Evolutionary conservation across 1,140 invertebrate genomes (phyloP).

Genomic region (Drosophila oshimai): DNA sequence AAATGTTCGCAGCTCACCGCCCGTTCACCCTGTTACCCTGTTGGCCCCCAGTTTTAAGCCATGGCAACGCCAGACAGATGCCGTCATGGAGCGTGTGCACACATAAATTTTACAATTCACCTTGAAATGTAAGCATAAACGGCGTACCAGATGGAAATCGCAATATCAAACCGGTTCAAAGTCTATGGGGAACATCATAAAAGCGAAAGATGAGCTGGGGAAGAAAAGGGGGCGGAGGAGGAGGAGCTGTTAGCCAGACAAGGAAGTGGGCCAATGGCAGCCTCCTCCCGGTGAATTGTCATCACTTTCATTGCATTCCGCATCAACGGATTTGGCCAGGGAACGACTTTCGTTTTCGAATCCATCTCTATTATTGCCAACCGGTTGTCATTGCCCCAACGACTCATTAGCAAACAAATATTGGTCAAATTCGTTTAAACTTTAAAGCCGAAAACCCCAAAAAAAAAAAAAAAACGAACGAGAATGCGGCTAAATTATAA

Average conservation of each 20-base stretch:
- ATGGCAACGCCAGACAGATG: slow-evolving; percentile 33
- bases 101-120: slow-evolving; percentile 58
- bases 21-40: not conserved
- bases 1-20: slow-evolving; percentile 19
- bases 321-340: not conserved
- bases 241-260: not conserved
- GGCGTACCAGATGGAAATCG: slow-evolving; percentile 28
- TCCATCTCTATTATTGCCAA: slow-evolving; percentile 27
- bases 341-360: slow-evolving; percentile 40
- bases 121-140: slow-evolving; percentile 51
- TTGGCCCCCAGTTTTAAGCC: not conserved
- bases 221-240: not conserved
- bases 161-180: slow-evolving; percentile 49
- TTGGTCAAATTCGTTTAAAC: slow-evolving; percentile 6
- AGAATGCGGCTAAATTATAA: slow-evolving; percentile 3
- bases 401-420: slow-evolving; percentile 42
- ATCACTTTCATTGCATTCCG: slow-evolving; percentile 23
- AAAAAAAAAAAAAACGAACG: not conserved
- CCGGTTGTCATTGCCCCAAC: slow-evolving; percentile 23
- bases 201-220: slow-evolving; percentile 32
- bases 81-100: slow-evolving; percentile 46
- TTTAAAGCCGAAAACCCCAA: not conserved
- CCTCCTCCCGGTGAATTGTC: slow-evolving; percentile 6
- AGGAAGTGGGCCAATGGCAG: slow-evolving; percentile 24
- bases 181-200: slow-evolving; percentile 5